phyloP scores from a whole-genome alignment of 2,888 invertebrate species.

The Polyommatus iphigenia region DNA sequence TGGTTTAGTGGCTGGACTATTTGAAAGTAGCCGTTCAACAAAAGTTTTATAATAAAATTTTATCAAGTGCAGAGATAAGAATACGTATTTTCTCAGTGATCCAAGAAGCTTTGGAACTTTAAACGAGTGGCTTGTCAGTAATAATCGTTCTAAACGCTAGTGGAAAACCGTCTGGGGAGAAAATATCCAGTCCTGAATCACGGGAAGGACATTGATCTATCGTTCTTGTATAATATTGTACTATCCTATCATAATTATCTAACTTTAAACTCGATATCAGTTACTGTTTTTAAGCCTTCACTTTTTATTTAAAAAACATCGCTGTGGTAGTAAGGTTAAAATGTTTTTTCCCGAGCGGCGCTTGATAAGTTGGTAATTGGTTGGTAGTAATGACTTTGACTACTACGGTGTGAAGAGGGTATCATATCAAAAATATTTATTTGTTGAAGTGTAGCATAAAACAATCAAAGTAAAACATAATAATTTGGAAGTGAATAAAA shows the following conservation, averaged over 20 bases:
- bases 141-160: background rate
- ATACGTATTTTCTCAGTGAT: background rate
- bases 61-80: slow-evolving; percentile 5
- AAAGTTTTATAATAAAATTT: slow-evolving; percentile 8
- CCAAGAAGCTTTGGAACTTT: background rate
- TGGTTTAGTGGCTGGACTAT: background rate
- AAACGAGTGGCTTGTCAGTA: slow-evolving; percentile 3
- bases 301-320: no score
- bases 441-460: no score
- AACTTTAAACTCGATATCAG: background rate
- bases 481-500: no score
- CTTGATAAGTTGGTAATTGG: no score
- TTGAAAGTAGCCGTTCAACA: background rate
- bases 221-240: background rate
- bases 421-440: no score
- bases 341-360: no score
- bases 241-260: background rate
- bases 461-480: no score
- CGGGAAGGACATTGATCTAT: background rate
- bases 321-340: no score
- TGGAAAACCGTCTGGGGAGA: background rate
- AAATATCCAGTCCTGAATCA: background rate
- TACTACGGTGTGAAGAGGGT: no score
- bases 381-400: no score
- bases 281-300: no score